Percentiles rank a stretch among this genome's conserved stretches.
Evolutionary conservation across 2,797 vertebrate species (phyloP).

Genomic region (Melanotaenia boesemani): DNA sequence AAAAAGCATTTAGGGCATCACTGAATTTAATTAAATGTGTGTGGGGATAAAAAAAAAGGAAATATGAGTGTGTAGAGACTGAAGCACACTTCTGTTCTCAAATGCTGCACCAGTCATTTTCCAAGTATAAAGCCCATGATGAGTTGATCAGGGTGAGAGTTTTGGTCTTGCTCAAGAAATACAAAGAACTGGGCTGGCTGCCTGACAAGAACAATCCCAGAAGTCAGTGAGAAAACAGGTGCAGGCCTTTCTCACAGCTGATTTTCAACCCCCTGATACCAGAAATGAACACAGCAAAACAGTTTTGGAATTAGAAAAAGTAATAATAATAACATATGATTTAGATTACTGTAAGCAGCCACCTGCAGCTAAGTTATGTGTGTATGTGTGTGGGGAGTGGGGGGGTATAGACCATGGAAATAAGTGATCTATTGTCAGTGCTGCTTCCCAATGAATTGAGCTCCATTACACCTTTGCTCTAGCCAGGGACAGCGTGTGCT

Average conservation of each 20-base stretch:
- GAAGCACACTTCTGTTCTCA: not conserved
- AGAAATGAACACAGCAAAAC: not conserved
- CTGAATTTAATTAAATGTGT: too few species aligned
- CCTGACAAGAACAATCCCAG: not conserved
- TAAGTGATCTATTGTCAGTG: conserved; percentile 58
- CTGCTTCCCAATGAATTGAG: conserved; percentile 55
- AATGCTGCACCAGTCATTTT: not conserved
- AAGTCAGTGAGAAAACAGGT: not conserved
- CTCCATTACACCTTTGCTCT: conserved; percentile 66
- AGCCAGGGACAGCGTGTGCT: conserved; percentile 25
- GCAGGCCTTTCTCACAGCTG: not conserved
- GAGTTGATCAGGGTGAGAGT: not conserved
- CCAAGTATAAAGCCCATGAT: not conserved
- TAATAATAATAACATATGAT: too few species aligned
- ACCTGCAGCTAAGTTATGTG: conserved; percentile 31
- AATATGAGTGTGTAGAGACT: too few species aligned
- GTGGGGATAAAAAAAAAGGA: not conserved
- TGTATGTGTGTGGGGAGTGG: conserved; percentile 12
- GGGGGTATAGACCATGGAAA: conserved; percentile 52
- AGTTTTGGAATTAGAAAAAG: not conserved
- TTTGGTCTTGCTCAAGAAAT: not conserved
- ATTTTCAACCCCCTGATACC: not conserved
- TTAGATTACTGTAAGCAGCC: conserved; percentile 9
- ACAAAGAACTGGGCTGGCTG: not conserved
- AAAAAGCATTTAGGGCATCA: not conserved